Conservation (phyloP, 2,888 invertebrate genomes). For the Entomobrya proxima region DNA sequence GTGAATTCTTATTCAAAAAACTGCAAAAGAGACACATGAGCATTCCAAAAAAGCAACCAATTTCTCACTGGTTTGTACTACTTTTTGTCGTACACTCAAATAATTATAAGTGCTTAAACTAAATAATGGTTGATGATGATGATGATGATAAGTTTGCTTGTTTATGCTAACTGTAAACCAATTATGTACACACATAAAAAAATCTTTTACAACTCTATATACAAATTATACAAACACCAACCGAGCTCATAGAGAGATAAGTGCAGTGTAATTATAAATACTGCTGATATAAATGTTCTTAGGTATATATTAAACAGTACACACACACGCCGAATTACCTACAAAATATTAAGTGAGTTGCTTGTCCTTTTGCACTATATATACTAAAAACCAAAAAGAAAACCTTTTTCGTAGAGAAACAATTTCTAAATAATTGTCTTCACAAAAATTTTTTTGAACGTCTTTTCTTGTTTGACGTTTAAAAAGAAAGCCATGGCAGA, state of each 20-base stretch:
- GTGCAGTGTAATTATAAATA: not conserved
- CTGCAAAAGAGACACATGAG: conserved; percentile 31
- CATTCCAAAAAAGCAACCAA: conserved; percentile 34
- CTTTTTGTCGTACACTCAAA: conserved; percentile 3
- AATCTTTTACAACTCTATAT: not conserved
- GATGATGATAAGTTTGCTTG: not conserved
- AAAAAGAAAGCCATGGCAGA: too few species aligned
- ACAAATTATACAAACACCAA: conserved; percentile 26
- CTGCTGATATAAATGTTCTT: not conserved
- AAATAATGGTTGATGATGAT: conserved; percentile 13
- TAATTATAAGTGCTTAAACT: not conserved
- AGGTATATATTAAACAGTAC: not conserved
- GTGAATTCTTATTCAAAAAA: not conserved
- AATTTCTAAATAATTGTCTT: not conserved
- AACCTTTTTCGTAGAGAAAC: not conserved
- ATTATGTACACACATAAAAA: conserved; percentile 17
- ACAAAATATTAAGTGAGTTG: not conserved
- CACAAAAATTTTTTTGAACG: not conserved
- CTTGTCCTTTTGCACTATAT: conserved; percentile 15
- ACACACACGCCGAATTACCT: conserved; percentile 51
- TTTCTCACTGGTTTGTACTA: not conserved
- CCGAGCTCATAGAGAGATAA: conserved; percentile 49
- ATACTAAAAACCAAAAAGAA: not conserved
- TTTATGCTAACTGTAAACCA: not conserved
- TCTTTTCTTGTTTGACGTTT: not conserved